phyloP scores from a whole-genome alignment of 2,888 invertebrate species.

The Drosophila bunnanda region DNA sequence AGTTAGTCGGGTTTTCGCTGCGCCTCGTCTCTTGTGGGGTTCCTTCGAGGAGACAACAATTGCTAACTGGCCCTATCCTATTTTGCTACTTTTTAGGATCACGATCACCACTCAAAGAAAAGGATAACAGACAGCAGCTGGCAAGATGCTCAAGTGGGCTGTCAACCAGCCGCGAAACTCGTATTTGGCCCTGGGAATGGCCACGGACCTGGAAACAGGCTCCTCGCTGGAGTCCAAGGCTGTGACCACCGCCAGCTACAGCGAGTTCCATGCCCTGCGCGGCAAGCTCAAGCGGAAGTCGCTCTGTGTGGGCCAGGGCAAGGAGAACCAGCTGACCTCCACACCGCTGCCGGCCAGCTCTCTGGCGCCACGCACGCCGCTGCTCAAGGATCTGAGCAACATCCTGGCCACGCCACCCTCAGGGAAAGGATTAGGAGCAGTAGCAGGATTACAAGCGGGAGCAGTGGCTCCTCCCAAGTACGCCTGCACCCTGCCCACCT shows the following conservation, averaged over 20 bases:
- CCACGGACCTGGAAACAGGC: conserved; percentile 30
- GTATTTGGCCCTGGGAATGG: conserved; percentile 55
- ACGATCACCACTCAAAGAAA: not conserved
- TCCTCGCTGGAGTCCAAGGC: conserved; percentile 57
- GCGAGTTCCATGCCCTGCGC: conserved; percentile 40
- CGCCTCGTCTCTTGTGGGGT: not conserved
- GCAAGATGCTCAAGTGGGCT: conserved; percentile 82
- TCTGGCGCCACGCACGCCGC: conserved; percentile 40
- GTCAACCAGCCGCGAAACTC: conserved; percentile 78
- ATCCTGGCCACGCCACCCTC: conserved; percentile 2
- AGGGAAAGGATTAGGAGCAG: not conserved
- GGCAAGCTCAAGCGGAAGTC: conserved; percentile 7
- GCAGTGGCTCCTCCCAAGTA: conserved; percentile 54
- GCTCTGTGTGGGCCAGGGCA: conserved; percentile 48
- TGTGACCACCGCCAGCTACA: conserved; percentile 22
- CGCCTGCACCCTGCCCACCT: conserved; percentile 82
- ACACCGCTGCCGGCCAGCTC: conserved; percentile 70
- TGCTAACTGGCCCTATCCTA: conserved; percentile 57
- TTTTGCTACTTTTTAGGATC: conserved; percentile 40
- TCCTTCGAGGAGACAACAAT: conserved; percentile 25
- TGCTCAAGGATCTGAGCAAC: conserved; percentile 73
- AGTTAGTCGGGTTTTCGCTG: conserved; percentile 55
- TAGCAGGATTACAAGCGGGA: not conserved
- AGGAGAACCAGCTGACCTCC: conserved; percentile 83
- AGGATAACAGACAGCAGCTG: conserved; percentile 48